phyloP scores from a whole-genome alignment of 2,797 vertebrate species.

The Schizothorax lantsangensis region DNA sequence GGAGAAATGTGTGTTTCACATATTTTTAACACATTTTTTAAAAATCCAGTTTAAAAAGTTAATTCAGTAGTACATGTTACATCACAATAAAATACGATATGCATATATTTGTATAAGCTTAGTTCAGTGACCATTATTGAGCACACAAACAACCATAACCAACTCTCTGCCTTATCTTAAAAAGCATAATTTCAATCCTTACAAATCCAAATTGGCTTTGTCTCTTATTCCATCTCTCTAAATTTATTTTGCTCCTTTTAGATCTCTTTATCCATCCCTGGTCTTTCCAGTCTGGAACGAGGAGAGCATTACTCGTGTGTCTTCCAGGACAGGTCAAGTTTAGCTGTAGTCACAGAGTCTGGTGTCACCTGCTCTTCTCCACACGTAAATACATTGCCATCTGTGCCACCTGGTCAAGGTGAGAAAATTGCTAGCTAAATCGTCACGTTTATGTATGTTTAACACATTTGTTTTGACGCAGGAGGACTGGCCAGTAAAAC shows the following conservation, averaged over 20 bases:
- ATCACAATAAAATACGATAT: neutral
- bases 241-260: conserved; percentile 62
- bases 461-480: neutral
- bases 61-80: neutral
- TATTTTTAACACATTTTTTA: neutral
- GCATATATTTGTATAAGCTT: neutral
- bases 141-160: neutral
- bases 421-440: conserved; percentile 57
- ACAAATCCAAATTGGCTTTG: neutral
- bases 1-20: conserved; percentile 79
- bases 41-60: neutral
- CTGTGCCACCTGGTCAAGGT: conserved; percentile 86
- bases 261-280: conserved; percentile 86
- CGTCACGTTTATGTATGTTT: neutral
- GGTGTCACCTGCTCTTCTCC: conserved; percentile 90
- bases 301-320: conserved; percentile 89
- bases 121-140: neutral
- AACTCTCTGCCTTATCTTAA: neutral
- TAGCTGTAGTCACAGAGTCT: conserved; percentile 79
- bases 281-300: conserved; percentile 84
- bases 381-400: conserved; percentile 78
- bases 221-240: neutral
- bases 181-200: neutral
- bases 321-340: conserved; percentile 84
- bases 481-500: neutral